Base-by-base conservation (phyloP, 2,888 invertebrate species). In the Hypselothyrea guttata region DNA sequence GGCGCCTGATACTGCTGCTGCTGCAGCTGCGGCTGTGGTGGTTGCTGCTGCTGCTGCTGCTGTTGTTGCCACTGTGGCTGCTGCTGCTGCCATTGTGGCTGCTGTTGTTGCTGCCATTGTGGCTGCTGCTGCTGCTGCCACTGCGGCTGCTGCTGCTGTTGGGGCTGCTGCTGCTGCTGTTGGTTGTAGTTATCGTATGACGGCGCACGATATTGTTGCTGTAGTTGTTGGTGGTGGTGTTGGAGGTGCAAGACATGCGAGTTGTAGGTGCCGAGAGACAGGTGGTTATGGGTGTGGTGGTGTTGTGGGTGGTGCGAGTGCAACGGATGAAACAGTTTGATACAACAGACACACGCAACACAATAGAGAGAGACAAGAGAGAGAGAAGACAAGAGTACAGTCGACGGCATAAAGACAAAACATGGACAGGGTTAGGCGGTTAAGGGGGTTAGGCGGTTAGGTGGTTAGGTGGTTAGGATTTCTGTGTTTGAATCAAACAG, bases 121-220 rank as follows among this genome's bases (percentile, higher is more conserved):
- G 53, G 71, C 44, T 79, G 79, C 31, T 73, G 78, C 48, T 57
- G 71, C 13, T 54, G 62, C 48, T 61, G 67, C 38, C n/a, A n/a
- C n/a, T n/a, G n/a, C n/a, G n/a, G n/a, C n/a, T n/a, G n/a, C n/a
- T n/a, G n/a, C n/a, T n/a, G n/a, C n/a, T n/a, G n/a, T 31, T 74
- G 74, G 1, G 59, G 79, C 11, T 68, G 71, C 37, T 56, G 73
- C 49, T 73, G 76, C 16, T 62, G 70, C 34, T 64, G 74, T 37
- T 66, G 71, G 18, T 79, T 78, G 40, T 81, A 65, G 61, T 73
- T 74, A 64, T 56, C 73, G 60, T 68, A 55, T 16, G 84, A 71
- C 35, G 86, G 70, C 42, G 84, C 79, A 68, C 77, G 78, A 82
- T 86, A 84, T 73, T 78, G 86, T 59, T 83, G 87, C 68, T 85